Evolutionary conservation across 2,113 vertebrate species (phyloP).

Genomic region (Tichodroma muraria): DNA sequence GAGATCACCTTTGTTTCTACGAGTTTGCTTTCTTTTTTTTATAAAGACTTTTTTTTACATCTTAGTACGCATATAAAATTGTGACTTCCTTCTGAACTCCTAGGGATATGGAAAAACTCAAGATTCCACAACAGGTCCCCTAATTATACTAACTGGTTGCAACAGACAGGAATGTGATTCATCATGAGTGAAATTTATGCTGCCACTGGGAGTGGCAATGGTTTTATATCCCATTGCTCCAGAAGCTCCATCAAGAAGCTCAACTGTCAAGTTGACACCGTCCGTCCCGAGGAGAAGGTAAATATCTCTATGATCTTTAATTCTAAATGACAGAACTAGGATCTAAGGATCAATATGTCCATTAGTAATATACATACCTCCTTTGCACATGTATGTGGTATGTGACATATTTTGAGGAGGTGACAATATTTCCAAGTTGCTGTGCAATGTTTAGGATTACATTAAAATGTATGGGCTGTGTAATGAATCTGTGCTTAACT

Average conservation of each 20-base stretch:
- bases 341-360: background rate
- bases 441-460: background rate
- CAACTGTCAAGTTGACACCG: background rate
- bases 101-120: background rate
- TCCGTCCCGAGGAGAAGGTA: background rate
- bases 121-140: background rate
- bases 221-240: conserved; percentile 39
- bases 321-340: background rate
- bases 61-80: background rate
- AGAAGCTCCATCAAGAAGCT: background rate
- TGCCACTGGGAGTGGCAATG: conserved; percentile 46
- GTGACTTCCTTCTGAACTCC: background rate
- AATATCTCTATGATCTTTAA: background rate
- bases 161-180: conserved; percentile 38
- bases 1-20: background rate
- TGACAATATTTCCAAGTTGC: background rate
- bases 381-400: background rate
- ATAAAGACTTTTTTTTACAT: background rate
- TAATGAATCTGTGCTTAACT: background rate
- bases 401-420: background rate
- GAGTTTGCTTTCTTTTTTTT: background rate
- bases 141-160: background rate
- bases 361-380: background rate
- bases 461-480: background rate
- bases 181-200: background rate